phyloP scores from a whole-genome alignment of 1,140 invertebrate genomes.

The Euura saliciscinereae region DNA sequence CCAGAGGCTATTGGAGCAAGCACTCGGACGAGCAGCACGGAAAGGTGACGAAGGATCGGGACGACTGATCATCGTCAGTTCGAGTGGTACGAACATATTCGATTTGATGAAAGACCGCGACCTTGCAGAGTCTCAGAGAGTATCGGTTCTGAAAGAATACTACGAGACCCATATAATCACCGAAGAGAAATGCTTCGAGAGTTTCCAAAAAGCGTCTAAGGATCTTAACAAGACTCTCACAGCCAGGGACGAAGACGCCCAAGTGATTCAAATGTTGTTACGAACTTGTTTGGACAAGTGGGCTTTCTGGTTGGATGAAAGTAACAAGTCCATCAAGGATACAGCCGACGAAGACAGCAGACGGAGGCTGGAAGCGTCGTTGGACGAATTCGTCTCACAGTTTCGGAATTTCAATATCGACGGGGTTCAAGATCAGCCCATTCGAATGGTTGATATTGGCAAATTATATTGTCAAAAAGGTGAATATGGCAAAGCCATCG shows the following conservation, averaged over 20 bases:
- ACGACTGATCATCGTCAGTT: conserved; percentile 30
- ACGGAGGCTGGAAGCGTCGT: not conserved
- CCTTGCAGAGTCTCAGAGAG: conserved; percentile 15
- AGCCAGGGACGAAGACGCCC: not conserved
- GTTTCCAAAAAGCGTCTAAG: conserved; percentile 16
- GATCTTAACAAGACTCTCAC: not conserved
- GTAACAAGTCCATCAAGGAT: conserved; percentile 15
- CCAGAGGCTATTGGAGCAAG: conserved; percentile 47
- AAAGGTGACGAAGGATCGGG: conserved; percentile 42
- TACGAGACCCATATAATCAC: conserved; percentile 20
- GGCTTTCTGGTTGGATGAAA: conserved; percentile 25
- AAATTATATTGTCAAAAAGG: not conserved
- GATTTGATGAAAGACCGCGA: conserved; percentile 18
- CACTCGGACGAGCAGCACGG: conserved; percentile 47
- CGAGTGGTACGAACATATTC: conserved; percentile 13
- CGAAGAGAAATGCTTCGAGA: conserved; percentile 24
- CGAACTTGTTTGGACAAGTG: conserved; percentile 23
- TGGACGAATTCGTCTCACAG: not conserved
- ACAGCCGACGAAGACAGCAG: not conserved
- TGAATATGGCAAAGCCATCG: not conserved
- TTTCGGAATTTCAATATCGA: not conserved
- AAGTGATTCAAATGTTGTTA: conserved; percentile 17
- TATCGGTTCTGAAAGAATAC: conserved; percentile 22
- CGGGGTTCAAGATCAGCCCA: not conserved
- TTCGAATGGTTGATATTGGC: not conserved